These are phyloP conservation scores for Cataglyphis cursor DNA, from an alignment of 2,888 invertebrate species.

Conservation along the genomic window DNA sequence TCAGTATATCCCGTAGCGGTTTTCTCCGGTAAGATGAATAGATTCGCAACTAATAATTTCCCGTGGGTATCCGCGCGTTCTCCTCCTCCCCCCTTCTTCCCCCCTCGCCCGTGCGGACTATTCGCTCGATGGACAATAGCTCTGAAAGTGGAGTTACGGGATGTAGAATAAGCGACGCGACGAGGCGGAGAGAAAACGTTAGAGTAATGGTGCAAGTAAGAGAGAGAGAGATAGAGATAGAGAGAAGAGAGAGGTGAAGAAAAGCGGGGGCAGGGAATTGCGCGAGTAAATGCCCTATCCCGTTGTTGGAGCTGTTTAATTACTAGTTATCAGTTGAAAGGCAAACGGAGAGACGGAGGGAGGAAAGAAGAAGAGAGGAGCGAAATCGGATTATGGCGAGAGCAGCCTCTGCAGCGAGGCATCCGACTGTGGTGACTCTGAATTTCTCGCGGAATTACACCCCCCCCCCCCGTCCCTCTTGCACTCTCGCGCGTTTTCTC, in stretches of 20 bases:
- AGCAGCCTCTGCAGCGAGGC: slow-evolving; percentile 43
- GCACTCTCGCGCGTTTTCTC: neutral
- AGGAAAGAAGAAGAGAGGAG: slow-evolving; percentile 46
- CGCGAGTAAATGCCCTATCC: slow-evolving; percentile 54
- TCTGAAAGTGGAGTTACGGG: slow-evolving; percentile 60
- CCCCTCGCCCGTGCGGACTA: slow-evolving; percentile 24
- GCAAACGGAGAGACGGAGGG: slow-evolving; percentile 44
- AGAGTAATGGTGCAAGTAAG: neutral
- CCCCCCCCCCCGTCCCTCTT: neutral
- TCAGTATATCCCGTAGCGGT: slow-evolving; percentile 39
- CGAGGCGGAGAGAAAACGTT: slow-evolving; percentile 14
- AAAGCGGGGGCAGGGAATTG: slow-evolving; percentile 36
- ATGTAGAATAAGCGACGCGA: slow-evolving; percentile 43
- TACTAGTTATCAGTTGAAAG: slow-evolving; percentile 66
- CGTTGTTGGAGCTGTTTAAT: slow-evolving; percentile 66
- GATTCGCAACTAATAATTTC: slow-evolving; percentile 73
- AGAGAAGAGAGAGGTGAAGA: slow-evolving; percentile 38
- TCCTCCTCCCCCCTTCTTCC: neutral
- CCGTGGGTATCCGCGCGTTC: slow-evolving; percentile 63
- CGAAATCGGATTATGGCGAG: slow-evolving; percentile 53
- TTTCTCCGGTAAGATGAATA: slow-evolving; percentile 53
- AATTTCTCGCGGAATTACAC: slow-evolving; percentile 53
- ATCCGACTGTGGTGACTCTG: slow-evolving; percentile 57
- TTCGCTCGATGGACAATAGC: slow-evolving; percentile 59
- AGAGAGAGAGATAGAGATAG: slow-evolving; percentile 19